Evolutionary conservation across 2,797 vertebrate species (phyloP).

Genomic region (Lates japonicus): DNA sequence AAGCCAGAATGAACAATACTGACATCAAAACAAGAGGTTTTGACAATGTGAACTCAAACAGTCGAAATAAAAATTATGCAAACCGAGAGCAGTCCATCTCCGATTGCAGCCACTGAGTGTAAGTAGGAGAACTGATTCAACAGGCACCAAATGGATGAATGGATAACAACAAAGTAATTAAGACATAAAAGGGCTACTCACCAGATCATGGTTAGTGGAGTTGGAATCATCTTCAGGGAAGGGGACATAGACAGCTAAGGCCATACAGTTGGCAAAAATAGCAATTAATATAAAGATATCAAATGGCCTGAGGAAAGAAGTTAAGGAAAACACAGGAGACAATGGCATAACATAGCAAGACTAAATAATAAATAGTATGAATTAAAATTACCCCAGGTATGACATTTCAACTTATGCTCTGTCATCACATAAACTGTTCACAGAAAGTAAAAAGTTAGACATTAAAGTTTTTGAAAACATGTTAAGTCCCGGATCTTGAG

Average conservation of each 20-base stretch:
- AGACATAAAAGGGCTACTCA: slow-evolving; percentile 83
- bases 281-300: slow-evolving; percentile 99
- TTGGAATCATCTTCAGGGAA: slow-evolving; percentile 99
- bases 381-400: not conserved
- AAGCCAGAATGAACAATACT: not conserved
- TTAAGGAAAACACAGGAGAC: slow-evolving; percentile 85
- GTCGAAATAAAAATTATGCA: not conserved
- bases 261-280: slow-evolving; percentile 99
- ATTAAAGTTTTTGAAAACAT: not conserved
- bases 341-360: not conserved
- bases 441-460: not conserved
- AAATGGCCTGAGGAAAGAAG: slow-evolving; percentile 93
- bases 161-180: slow-evolving; percentile 2
- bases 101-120: not conserved
- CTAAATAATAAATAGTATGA: not conserved
- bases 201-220: slow-evolving; percentile 99
- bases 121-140: slow-evolving; percentile 3
- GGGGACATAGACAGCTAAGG: slow-evolving; percentile 99
- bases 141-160: slow-evolving; percentile 4
- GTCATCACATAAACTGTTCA: slow-evolving; percentile 3
- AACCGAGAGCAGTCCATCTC: not conserved
- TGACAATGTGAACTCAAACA: not conserved
- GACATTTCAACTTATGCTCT: not conserved
- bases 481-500: not conserved
- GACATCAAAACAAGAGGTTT: not conserved